phyloP scores from a whole-genome alignment of 1,140 invertebrate genomes.

The Scaptodrosophila lebanonensis region DNA sequence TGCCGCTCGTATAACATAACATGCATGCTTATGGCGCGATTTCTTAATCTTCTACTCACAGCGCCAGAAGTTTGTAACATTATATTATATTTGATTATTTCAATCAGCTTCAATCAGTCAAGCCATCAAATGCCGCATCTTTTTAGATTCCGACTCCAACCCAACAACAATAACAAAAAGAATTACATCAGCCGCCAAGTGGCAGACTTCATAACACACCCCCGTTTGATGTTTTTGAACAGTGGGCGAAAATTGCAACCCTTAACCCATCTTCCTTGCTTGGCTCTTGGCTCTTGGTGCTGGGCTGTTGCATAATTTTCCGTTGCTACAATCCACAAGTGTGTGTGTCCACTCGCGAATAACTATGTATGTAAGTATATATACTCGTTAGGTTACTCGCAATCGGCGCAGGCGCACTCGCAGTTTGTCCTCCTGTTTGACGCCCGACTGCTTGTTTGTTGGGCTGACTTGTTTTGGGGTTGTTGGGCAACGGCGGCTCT shows the following conservation, averaged over 20 bases:
- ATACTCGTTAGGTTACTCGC: slow-evolving; percentile 39
- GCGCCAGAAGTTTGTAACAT: too few relatives aligned
- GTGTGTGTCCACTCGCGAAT: slow-evolving; percentile 54
- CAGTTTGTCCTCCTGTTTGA: not conserved
- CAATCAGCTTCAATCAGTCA: too few relatives aligned
- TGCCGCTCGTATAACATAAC: too few relatives aligned
- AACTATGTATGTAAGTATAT: slow-evolving; percentile 36
- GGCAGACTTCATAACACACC: slow-evolving; percentile 72
- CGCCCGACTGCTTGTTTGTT: slow-evolving; percentile 11
- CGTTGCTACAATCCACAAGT: slow-evolving; percentile 68
- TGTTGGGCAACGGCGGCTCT: slow-evolving; percentile 7
- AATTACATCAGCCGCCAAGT: too few relatives aligned
- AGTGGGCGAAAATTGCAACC: slow-evolving; percentile 15
- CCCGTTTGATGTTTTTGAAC: slow-evolving; percentile 23
- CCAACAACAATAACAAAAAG: too few relatives aligned
- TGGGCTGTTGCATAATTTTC: slow-evolving; percentile 72
- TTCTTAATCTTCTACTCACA: too few relatives aligned
- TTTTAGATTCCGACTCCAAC: too few relatives aligned
- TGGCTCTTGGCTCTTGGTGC: slow-evolving; percentile 1
- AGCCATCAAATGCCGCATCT: too few relatives aligned
- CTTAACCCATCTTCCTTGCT: slow-evolving; percentile 3
- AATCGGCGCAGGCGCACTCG: slow-evolving; percentile 30
- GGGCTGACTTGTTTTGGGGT: slow-evolving; percentile 45
- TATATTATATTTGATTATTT: too few relatives aligned
- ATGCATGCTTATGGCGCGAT: too few relatives aligned